Evolutionary conservation across 2,888 invertebrate genomes (phyloP), one percentile per base, ranked within the genome.

Genomic region (Plagodis dolabraria): DNA sequence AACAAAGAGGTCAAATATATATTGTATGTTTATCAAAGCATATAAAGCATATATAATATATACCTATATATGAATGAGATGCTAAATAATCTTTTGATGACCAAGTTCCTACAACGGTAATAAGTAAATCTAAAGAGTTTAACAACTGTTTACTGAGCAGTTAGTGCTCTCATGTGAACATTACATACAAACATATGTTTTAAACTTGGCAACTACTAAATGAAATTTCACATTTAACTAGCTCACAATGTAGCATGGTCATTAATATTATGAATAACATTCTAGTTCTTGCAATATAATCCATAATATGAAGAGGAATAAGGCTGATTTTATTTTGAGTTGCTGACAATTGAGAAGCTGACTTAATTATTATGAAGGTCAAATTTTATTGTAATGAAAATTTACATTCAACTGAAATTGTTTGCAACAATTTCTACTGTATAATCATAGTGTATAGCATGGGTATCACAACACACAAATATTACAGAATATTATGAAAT

Each of bases 201-300:
- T 12, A 34, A 44, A 53, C 49, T 45, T 59, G 53, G 50, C 42
- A 50, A 40, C 36, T 49, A n/a, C 42, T 44, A 35, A 54, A 33
- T 50, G 8, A 46, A 33, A 48, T 40, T 33, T 36, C 12, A 42
- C 10, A 36, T 43, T 33, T 48, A 51, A 53, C 42, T 50, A 49
- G 40, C 53, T 50, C 7, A 22, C 22, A 49, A 53, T 46, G 22
- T 49, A 45, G 7, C 43, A 55, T 12, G 51, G 60, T 9, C 47
- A 55, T 54, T 7, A 47, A 36, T 9, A 55, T 60, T 60, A 34
- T 47, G 40, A 6, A 40, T 7, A 6, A 46, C 9, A 36, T 8
- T 22, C 22, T 22, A 2, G 22, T 22, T 22, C 22, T 22, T 22
- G 8, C 36, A 36, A 8, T 36, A 36, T 7, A 36, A 36, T 36